phyloP scores from a whole-genome alignment of 2,888 invertebrate species.

The Patella ulyssiponensis region DNA sequence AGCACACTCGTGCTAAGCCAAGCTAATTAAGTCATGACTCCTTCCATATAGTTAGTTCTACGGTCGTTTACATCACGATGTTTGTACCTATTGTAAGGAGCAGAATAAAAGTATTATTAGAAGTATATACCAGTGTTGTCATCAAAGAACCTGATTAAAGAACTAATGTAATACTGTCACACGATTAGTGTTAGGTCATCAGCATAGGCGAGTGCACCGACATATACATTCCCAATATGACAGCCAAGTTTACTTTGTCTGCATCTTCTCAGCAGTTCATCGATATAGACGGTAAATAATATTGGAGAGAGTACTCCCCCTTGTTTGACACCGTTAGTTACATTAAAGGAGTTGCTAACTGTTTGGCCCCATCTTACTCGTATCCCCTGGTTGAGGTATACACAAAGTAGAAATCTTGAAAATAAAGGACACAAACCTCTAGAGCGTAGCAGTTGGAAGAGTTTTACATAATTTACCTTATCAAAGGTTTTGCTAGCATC shows the following conservation, averaged over 20 bases:
- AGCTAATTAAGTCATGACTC: no score
- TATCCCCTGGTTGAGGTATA: neutral
- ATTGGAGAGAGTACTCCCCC: constrained; percentile 25
- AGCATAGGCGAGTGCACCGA: no score
- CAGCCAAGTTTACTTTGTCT: constrained; percentile 13
- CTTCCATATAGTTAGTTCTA: no score
- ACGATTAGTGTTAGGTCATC: no score
- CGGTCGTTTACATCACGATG: no score
- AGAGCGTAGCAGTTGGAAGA: neutral
- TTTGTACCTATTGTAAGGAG: no score
- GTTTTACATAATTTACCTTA: neutral
- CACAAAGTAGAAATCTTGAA: neutral
- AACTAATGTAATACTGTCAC: no score
- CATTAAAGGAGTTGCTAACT: constrained; percentile 16
- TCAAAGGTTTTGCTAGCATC: neutral
- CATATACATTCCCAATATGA: constrained; percentile 9
- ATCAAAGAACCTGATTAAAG: no score
- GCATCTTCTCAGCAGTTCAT: constrained; percentile 20
- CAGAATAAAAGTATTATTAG: no score
- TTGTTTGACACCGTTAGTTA: constrained; percentile 22
- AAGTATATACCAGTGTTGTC: no score
- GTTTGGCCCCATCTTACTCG: neutral
- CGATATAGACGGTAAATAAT: constrained; percentile 21
- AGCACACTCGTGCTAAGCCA: no score
- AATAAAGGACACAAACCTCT: neutral